Conservation (phyloP, 1,140 invertebrate species). For the Phthorimaea operculella region DNA sequence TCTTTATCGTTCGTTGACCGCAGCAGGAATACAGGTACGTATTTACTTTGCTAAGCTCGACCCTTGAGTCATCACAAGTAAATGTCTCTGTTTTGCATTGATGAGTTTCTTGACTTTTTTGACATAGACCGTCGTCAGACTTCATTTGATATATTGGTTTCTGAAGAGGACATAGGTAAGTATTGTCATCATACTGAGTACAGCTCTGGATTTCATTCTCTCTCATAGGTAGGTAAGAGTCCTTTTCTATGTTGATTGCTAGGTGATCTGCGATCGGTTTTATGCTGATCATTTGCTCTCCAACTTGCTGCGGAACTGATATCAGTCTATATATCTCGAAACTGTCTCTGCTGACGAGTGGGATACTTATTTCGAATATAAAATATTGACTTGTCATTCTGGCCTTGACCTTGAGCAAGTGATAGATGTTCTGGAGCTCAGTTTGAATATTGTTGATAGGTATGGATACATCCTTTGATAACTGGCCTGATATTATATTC, state of each 20-base stretch:
- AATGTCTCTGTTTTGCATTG: not conserved
- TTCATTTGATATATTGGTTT: not conserved
- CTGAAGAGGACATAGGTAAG: not conserved
- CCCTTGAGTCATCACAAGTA: not conserved
- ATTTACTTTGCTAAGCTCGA: not conserved
- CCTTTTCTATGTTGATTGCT: conserved; percentile 6
- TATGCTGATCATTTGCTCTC: not conserved
- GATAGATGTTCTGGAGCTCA: not conserved
- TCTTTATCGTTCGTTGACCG: not conserved
- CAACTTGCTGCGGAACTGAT: not conserved
- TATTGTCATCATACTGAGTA: not conserved
- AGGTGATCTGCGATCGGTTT: not conserved
- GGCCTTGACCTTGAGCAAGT: not conserved
- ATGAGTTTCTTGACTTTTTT: not conserved
- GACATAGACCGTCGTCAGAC: not conserved
- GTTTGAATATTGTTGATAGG: not conserved
- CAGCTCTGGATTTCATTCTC: not conserved
- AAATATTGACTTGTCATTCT: conserved; percentile 4
- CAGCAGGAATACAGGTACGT: conserved; percentile 5
- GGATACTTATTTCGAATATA: conserved; percentile 8
- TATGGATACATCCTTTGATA: not conserved
- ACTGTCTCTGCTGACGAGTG: not conserved
- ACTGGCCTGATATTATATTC: conserved; percentile 3
- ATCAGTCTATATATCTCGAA: conserved; percentile 1
- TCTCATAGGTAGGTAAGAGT: not conserved